Conservation (phyloP, 2,113 vertebrate species). For the Monopterus albus region DNA sequence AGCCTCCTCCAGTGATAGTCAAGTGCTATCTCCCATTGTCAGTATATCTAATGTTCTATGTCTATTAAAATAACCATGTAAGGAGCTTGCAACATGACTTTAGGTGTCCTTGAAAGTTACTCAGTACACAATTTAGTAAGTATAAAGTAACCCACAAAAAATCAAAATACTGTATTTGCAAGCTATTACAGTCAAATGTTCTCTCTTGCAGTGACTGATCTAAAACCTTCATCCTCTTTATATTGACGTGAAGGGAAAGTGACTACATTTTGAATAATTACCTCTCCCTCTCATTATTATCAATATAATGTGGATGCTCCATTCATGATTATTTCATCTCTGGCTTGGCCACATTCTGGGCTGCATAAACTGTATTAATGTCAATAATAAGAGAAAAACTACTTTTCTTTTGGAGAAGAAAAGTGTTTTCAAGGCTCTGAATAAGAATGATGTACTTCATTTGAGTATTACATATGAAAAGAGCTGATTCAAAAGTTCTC, state of each 20-base stretch:
- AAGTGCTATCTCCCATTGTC: no score
- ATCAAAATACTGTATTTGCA: neutral
- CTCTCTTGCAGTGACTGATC: neutral
- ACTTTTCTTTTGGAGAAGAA: neutral
- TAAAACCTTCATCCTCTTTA: neutral
- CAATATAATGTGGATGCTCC: neutral
- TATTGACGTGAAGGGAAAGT: constrained; percentile 4
- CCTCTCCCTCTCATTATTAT: constrained; percentile 16
- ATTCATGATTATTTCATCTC: constrained; percentile 19
- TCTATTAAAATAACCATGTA: no score
- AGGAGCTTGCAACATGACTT: no score
- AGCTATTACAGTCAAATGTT: neutral
- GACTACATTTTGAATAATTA: no score
- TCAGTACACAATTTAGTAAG: neutral
- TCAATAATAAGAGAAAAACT: neutral
- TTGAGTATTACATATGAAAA: constrained; percentile 1
- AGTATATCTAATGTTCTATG: no score
- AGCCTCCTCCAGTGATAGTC: no score
- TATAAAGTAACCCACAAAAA: neutral
- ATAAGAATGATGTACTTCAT: constrained; percentile 23
- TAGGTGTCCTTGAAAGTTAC: no score
- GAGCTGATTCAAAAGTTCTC: constrained; percentile 1
- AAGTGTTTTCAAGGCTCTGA: neutral
- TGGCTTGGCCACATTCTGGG: neutral
- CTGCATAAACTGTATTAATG: constrained; percentile 3